Base-by-base conservation (phyloP, 2,888 invertebrate genomes). In the Thera britannica region DNA sequence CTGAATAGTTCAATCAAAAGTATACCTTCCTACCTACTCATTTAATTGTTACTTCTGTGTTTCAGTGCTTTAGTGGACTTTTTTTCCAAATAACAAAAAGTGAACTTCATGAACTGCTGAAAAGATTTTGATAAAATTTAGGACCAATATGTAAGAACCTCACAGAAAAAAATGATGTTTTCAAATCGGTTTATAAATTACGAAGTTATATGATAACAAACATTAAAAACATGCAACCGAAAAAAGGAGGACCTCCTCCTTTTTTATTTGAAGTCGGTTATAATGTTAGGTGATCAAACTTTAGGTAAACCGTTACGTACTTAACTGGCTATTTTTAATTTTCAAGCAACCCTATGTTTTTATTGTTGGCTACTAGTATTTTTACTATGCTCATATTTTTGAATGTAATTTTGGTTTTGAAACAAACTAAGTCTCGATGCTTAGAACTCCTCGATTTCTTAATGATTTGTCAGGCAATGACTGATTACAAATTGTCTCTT, bases 401-500 rank as follows among this genome's bases (percentile, higher is more conserved):
- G 8, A 52, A 52, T 34, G 46, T 41, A 46, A 35, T 36, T 38
- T 41, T 11, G 11, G 11, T 68, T 60, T 71, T 57, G 62, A 72
- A 72, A 73, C 72, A 72, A 64, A 68, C 65, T 70, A 65, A 66
- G 68, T 70, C 59, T 7, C 44, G 9, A 46, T 55, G 3, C 57
- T 62, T 58, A 52, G 72, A 73, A 75, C 74, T 66, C 72, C 73
- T 79, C 73, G 69, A 76, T 82, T 81, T 77, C 75, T 74, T 76
- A 80, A 80, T 82, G 70, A 83, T 86, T 83, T 83, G 79, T 84
- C 81, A 80, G 81, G 79, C 66, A 61, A 76, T 79, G 78, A 80
- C 81, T 77, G 78, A 77, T 79, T 83, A 87, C 79, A 83, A 83
- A 84, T 84, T 78, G 74, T 78, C 71, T 74, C 75, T 74, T 74